Evolutionary conservation across 2,113 vertebrate species (phyloP), one percentile per base, ranked within the genome.

Genomic region (Cephalopholis sonnerati): DNA sequence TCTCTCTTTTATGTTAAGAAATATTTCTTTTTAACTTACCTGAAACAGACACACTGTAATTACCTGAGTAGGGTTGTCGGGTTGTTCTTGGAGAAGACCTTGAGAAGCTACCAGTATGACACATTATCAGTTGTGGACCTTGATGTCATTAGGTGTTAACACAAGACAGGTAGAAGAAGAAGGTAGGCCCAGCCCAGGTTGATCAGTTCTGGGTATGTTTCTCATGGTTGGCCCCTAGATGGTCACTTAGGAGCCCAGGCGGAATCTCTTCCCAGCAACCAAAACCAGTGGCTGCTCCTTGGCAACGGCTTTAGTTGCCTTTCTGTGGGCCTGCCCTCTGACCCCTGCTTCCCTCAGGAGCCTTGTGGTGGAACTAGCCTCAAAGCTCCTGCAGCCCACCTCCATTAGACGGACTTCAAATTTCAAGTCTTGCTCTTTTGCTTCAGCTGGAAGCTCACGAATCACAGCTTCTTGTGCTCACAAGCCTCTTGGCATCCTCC

Each of bases 1-100:
- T 36, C 20, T 73, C 25, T 83, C 53, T 66, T 75, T 73, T 25
- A 66, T 77, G 62, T 54, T 25, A 9, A 72, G 57, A 87, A 72
- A 72, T 79, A 85, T 76, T 71, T 76, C 50, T 67, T 75, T 88
- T 66, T 2, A 39, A 48, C 41, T 71, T 11, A 65, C 0, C 13
- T 17, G 25, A 29, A 69, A 24, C 70, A 81, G 55, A 36, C 32
- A 36, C 7, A 8, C 32, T 36, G 32, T 36, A 36, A 36, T 36
- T 36, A 36, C 32, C 32, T 8, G 32, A 7, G 32, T 36, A 36
- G 6, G 32, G 32, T 36, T 36, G 7, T 36, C 6, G 32, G 32
- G 32, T 36, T 36, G 32, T 36, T 36, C 32, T 36, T 8, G 7
- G 32, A 36, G 32, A 7, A 7, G 32, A 36, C 32, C 7, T 36